Evolutionary conservation across 1,140 invertebrate species (phyloP).

Genomic region (Tetramorium alpestre): DNA sequence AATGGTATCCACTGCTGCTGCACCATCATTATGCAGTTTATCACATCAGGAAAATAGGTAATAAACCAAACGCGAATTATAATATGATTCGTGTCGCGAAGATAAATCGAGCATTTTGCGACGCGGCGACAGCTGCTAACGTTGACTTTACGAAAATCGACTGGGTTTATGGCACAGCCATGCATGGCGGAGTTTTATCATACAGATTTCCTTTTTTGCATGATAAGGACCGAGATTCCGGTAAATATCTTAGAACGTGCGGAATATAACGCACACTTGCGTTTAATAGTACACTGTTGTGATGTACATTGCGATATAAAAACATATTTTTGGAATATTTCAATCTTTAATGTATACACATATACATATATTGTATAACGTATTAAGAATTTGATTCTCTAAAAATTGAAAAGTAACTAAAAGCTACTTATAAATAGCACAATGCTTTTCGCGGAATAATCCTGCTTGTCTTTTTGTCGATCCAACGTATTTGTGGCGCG

Average conservation of each 20-base stretch:
- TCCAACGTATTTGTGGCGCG: neutral
- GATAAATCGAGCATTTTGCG: constrained; percentile 47
- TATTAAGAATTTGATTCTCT: neutral
- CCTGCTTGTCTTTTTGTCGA: neutral
- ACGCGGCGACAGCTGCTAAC: neutral
- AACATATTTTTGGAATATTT: neutral
- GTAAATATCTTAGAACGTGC: constrained; percentile 10
- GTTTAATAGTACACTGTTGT: constrained; percentile 2
- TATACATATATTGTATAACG: neutral
- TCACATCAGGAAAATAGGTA: constrained; percentile 41
- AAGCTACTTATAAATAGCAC: neutral
- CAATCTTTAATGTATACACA: neutral
- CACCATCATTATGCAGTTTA: constrained; percentile 16
- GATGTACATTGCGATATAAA: neutral
- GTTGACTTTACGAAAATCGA: constrained; percentile 37
- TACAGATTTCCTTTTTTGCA: constrained; percentile 40
- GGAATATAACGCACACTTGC: neutral
- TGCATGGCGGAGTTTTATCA: neutral
- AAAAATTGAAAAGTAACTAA: neutral
- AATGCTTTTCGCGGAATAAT: neutral
- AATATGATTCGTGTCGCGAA: neutral
- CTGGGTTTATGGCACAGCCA: constrained; percentile 15
- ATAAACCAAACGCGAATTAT: constrained; percentile 58
- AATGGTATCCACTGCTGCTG: neutral
- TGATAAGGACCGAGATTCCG: constrained; percentile 19